Evolutionary conservation across 2,797 vertebrate genomes (phyloP), one percentile per base, ranked within the genome.

Genomic region (Moxostoma hubbsi): DNA sequence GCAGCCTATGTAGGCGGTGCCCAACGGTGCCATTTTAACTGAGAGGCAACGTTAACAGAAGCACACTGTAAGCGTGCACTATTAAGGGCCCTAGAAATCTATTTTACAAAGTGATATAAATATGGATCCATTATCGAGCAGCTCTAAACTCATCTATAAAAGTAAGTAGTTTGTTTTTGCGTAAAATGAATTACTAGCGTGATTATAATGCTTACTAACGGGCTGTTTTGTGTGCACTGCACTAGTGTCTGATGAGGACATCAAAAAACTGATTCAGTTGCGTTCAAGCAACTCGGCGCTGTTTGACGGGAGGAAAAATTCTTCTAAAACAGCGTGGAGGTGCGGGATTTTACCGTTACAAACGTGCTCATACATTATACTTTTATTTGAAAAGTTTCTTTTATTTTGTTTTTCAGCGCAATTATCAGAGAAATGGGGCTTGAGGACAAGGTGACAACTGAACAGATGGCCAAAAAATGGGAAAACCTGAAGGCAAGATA

Each of bases 391-490:
- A 18, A 50, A 61, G 36, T 43, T n/a, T 57, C 5, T 15, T 73
- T 54, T 1, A 6, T 54, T 68, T 61, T 55, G 54, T 6, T 0
- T 82, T 58, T 18, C 8, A 94, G 93, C 77, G 91, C 92, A 67
- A 93, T 94, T 53, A 87, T 94, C 50, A 91, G 89, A 9, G 92
- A 94, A 81, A 83, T 94, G 64, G 92, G 93, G 2, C 91, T 94
- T 8, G 93, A 93, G 81, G 92, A 93, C 13, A 93, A 92, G 62
- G 89, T 93, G 84, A 93, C 92, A 77, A 93, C 93, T 0, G 93
- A 94, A 5, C 93, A 94, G 89, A 47, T 93, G 10, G 92, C 93
- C 12, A 94, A 94, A 83, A 94, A 94, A 85, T 94, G 93, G 93
- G 93, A 94, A 88, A 94, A 94, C 88, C 85, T 94, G 69, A 94